These are phyloP conservation scores for Cordilura impudica DNA, from an alignment of 2,888 invertebrate species.

Conservation along the genomic window DNA sequence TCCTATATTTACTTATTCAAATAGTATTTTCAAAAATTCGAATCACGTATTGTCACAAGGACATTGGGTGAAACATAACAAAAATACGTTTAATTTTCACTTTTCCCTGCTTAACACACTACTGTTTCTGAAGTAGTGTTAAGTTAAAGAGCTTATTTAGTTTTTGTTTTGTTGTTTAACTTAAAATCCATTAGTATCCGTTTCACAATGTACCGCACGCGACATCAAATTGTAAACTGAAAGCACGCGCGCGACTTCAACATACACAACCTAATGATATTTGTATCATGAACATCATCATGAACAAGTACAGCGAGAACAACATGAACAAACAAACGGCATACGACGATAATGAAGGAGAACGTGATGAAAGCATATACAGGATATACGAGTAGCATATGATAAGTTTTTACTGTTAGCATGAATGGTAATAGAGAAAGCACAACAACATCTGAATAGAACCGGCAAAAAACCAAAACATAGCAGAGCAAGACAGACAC, in stretches of 20 bases:
- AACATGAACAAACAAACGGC: neutral
- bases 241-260: constrained; percentile 55
- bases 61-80: constrained; percentile 7
- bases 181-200: neutral
- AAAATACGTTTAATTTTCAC: constrained; percentile 32
- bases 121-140: neutral
- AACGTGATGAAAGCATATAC: constrained; percentile 32
- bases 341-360: neutral
- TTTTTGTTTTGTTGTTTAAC: neutral
- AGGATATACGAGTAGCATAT: constrained; percentile 46
- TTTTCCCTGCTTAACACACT: constrained; percentile 12
- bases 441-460: too few species aligned
- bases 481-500: constrained; percentile 29
- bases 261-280: constrained; percentile 21
- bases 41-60: constrained; percentile 58
- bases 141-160: neutral
- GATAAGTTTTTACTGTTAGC: constrained; percentile 13
- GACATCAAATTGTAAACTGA: constrained; percentile 56
- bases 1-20: constrained; percentile 19
- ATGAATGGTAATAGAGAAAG: constrained; percentile 20
- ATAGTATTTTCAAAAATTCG: constrained; percentile 27
- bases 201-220: constrained; percentile 47
- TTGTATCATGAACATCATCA: constrained; percentile 32
- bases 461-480: constrained; percentile 46
- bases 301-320: constrained; percentile 9